Evolutionary conservation across 1,140 invertebrate species (phyloP), one percentile per base, ranked within the genome.

Genomic region (Agrypnia vestita): DNA sequence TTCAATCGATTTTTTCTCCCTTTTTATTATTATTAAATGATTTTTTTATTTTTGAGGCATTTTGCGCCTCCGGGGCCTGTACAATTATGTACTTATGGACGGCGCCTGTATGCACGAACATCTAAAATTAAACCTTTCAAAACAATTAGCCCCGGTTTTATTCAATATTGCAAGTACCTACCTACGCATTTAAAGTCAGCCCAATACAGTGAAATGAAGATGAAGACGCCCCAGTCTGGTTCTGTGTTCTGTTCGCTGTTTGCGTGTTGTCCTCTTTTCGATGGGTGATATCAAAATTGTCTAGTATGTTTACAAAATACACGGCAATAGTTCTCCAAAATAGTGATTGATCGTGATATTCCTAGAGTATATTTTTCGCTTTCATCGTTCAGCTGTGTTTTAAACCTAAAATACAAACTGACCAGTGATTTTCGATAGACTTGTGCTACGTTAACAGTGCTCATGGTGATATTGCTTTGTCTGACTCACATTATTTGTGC

Each of bases 151-250:
- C 25, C 25, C 25, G 25, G 25, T 35, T n/a, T n/a, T n/a, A n/a
- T n/a, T n/a, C n/a, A n/a, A n/a, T n/a, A 35, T 35, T 6, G 25
- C 6, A 35, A 35, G 25, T 35, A 35, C 25, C 25, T 35, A 35
- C 25, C 25, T 35, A 35, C 25, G 25, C 6, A 35, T 3, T 35
- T 35, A 35, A 35, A 35, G 6, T 1, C 6, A n/a, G 25, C 71
- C 25, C 11, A 56, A 53, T 25, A 21, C 12, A n/a, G 11, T 3
- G 19, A 35, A 74, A 25, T 6, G 73, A 61, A 46, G 55, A 76
- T 46, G 55, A 76, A 76, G 55, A 88, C 1, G 64, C 87, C 87
- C 88, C 86, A 84, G 86, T 88, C 86, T 8, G 46, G 44, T 69
- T 69, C 64, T 47, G 44, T 25, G 44, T 69, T 35, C 25, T 35